Conservation (phyloP, 2,797 vertebrate genomes). For the Malurus leucopterus region DNA sequence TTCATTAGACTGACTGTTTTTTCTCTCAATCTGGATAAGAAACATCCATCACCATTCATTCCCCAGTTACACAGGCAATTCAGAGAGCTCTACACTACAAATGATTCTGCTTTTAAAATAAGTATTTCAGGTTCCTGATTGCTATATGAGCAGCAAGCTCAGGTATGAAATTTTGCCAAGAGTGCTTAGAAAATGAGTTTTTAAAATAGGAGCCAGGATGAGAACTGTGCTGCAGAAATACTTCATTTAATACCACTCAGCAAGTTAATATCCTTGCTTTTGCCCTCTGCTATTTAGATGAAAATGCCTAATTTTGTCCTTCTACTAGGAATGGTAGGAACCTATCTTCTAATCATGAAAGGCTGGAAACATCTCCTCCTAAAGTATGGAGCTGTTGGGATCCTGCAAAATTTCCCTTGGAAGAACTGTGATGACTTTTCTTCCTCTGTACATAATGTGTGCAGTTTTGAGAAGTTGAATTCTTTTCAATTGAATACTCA, state of each 20-base stretch:
- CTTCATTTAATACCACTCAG: neutral
- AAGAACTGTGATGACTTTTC: neutral
- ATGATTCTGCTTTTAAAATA: neutral
- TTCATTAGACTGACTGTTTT: neutral
- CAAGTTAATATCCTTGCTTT: neutral
- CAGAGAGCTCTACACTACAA: neutral
- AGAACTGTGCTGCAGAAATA: neutral
- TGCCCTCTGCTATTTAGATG: neutral
- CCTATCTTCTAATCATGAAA: neutral
- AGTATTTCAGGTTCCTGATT: neutral
- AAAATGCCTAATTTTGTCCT: neutral
- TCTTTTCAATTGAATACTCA: neutral
- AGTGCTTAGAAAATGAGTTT: neutral
- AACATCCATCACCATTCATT: neutral
- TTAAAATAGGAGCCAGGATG: neutral
- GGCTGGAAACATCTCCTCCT: neutral
- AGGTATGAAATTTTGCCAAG: neutral
- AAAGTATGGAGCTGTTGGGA: neutral
- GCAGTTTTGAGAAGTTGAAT: neutral
- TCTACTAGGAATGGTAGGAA: neutral
- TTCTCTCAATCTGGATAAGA: constrained; percentile 14
- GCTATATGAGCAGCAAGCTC: neutral
- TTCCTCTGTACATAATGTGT: neutral
- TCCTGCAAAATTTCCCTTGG: neutral
- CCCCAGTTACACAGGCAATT: neutral